These are phyloP conservation scores for Aphyosemion australe DNA, from an alignment of 2,113 vertebrate genomes.

Conservation along the genomic window DNA sequence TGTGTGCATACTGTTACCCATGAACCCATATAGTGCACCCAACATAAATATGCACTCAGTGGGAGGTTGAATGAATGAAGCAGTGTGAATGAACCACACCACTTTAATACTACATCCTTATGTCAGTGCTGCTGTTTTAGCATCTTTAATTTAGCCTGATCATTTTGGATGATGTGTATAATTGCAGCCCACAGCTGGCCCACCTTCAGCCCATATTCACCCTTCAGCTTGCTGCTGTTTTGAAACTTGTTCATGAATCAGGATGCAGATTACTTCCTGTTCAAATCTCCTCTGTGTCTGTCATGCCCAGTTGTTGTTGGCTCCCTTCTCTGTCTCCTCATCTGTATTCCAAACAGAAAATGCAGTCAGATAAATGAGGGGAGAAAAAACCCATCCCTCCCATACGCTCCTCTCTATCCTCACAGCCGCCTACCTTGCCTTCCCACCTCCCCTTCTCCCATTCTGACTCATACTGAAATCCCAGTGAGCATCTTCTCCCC, in stretches of 20 bases:
- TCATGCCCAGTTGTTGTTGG: conserved; percentile 53
- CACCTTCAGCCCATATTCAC: background rate
- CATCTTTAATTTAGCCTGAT: background rate
- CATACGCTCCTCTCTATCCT: conserved; percentile 59
- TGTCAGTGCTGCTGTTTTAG: background rate
- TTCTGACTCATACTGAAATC: conserved; percentile 81
- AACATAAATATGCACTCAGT: conserved; percentile 43
- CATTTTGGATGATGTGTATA: background rate
- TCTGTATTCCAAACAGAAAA: conserved; percentile 76
- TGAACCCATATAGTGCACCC: conserved; percentile 36
- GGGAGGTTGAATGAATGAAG: conserved; percentile 33
- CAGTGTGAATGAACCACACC: conserved; percentile 43
- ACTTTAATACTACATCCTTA: background rate
- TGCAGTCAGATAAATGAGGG: conserved; percentile 64
- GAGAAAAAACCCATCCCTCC: conserved; percentile 40
- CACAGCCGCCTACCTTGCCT: conserved; percentile 69
- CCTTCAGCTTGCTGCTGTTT: conserved; percentile 13
- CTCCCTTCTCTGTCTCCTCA: conserved; percentile 54
- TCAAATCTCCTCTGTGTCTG: conserved; percentile 50
- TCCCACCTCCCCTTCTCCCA: conserved; percentile 67
- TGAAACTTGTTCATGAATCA: conserved; percentile 28
- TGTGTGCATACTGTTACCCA: background rate
- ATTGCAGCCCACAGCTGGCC: conserved; percentile 12
- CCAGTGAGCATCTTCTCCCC: conserved; percentile 61
- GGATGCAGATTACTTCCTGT: conserved; percentile 50